Conservation (phyloP, 2,797 vertebrate species). For the Gymnoscopelus microlampas region DNA sequence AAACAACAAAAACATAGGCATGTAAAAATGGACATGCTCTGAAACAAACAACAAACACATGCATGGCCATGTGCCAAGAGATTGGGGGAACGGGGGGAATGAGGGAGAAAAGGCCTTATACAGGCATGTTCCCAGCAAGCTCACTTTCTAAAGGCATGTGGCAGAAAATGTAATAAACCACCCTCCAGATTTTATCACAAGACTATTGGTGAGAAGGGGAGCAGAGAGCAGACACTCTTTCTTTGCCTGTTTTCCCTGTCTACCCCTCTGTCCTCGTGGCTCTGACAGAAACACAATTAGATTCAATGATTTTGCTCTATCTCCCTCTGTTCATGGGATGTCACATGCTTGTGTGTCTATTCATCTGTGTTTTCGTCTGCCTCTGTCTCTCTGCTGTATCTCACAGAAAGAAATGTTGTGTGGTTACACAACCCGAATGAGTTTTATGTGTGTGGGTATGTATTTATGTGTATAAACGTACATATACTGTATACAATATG, state of each 20-base stretch:
- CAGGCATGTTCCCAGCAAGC: background rate
- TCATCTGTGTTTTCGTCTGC: background rate
- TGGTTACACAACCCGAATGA: slow-evolving; percentile 19
- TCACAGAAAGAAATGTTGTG: background rate
- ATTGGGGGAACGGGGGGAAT: background rate
- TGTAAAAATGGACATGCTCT: background rate
- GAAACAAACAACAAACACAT: background rate
- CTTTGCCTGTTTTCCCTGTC: slow-evolving; percentile 32
- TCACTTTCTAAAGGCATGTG: background rate
- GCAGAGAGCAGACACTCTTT: background rate
- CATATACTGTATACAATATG: too few species aligned
- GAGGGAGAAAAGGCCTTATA: background rate
- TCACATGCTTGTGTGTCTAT: slow-evolving; percentile 63
- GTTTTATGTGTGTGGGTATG: background rate
- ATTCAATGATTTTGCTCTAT: slow-evolving; percentile 56
- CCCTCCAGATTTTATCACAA: slow-evolving; percentile 10
- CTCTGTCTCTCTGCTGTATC: slow-evolving; percentile 12
- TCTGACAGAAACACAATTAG: slow-evolving; percentile 55
- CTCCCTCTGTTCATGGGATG: slow-evolving; percentile 58
- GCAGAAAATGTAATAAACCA: slow-evolving; percentile 2
- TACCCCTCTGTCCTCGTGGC: slow-evolving; percentile 27
- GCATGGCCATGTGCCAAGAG: background rate
- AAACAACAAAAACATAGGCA: background rate
- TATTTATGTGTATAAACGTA: too few species aligned
- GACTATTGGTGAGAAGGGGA: background rate